Percentiles rank a stretch among this genome's conserved stretches.
phyloP scores from a whole-genome alignment of 2,113 vertebrate genomes.

The Eleginops maclovinus region DNA sequence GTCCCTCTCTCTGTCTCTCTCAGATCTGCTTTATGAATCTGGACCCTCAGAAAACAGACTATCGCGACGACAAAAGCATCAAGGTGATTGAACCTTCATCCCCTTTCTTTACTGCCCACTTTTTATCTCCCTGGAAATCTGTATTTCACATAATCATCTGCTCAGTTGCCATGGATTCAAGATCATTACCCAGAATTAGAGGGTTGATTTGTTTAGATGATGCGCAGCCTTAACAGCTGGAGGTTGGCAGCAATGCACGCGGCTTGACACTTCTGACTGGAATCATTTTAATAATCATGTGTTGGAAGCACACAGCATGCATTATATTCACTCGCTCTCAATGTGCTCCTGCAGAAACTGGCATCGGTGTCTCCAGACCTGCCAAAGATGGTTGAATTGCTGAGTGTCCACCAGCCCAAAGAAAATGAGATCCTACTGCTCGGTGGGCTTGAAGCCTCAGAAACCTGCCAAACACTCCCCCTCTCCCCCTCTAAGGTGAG shows the following conservation, averaged over 20 bases:
- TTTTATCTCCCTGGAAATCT: constrained; percentile 37
- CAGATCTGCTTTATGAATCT: constrained; percentile 97
- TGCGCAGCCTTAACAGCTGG: constrained; percentile 60
- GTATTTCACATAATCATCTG: constrained; percentile 29
- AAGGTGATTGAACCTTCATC: constrained; percentile 73
- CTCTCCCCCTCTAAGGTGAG: constrained; percentile 88
- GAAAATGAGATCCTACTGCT: constrained; percentile 96
- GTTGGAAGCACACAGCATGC: constrained; percentile 16
- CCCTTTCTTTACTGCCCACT: constrained; percentile 21
- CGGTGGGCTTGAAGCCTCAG: constrained; percentile 87
- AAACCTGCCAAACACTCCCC: constrained; percentile 81
- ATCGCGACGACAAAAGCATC: constrained; percentile 85
- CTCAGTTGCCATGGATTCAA: constrained; percentile 71
- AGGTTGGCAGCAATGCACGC: constrained; percentile 5
- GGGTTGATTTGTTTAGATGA: constrained; percentile 62
- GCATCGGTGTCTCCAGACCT: constrained; percentile 90
- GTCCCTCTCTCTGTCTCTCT: constrained; percentile 35
- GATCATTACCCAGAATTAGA: constrained; percentile 66
- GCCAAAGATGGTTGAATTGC: constrained; percentile 91
- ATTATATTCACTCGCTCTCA: constrained; percentile 30
- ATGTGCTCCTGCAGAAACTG: constrained; percentile 86
- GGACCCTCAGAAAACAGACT: constrained; percentile 84
- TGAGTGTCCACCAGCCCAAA: constrained; percentile 91
- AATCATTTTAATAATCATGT: constrained; percentile 43
- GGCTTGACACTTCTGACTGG: constrained; percentile 33